A percentile compares a stretch with the other conserved stretches of the same genome.
phyloP scores from a whole-genome alignment of 2,113 vertebrate species.

The Rhodinocichla rosea region DNA sequence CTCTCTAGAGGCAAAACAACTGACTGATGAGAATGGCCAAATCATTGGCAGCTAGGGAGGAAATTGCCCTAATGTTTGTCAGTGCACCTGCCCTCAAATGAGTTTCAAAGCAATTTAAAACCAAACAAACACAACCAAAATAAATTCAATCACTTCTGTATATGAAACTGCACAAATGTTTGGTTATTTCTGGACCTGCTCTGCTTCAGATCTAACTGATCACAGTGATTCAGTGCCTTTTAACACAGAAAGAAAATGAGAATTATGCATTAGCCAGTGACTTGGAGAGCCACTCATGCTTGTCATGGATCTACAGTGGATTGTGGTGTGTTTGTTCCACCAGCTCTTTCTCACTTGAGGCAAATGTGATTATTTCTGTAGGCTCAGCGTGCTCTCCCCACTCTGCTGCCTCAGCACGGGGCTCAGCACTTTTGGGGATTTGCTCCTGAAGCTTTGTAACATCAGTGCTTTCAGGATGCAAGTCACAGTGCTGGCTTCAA shows the following conservation, averaged over 20 bases:
- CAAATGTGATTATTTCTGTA: not conserved
- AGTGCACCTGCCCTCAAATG: not conserved
- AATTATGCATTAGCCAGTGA: not conserved
- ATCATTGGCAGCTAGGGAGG: not conserved
- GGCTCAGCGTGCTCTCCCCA: not conserved
- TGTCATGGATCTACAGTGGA: not conserved
- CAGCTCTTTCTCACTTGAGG: not conserved
- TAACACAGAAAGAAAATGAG: not conserved
- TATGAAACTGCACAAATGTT: not conserved
- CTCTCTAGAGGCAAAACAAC: not conserved
- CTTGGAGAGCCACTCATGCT: not conserved
- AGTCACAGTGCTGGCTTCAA: not conserved
- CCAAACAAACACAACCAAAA: not conserved
- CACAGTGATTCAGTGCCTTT: not conserved
- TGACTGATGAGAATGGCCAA: not conserved
- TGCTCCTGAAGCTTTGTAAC: slow-evolving; percentile 16
- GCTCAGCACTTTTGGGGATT: slow-evolving; percentile 46
- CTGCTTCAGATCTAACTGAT: not conserved
- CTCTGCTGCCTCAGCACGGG: slow-evolving; percentile 11
- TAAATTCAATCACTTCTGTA: not conserved
- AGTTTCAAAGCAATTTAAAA: not conserved
- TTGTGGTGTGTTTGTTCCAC: not conserved
- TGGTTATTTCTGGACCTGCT: not conserved
- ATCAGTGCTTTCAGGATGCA: slow-evolving; percentile 26
- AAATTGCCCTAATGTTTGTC: not conserved